Evolutionary conservation across 2,797 vertebrate genomes (phyloP), one percentile per base, ranked within the genome.

Genomic region (Gobionotothen gibberifrons): DNA sequence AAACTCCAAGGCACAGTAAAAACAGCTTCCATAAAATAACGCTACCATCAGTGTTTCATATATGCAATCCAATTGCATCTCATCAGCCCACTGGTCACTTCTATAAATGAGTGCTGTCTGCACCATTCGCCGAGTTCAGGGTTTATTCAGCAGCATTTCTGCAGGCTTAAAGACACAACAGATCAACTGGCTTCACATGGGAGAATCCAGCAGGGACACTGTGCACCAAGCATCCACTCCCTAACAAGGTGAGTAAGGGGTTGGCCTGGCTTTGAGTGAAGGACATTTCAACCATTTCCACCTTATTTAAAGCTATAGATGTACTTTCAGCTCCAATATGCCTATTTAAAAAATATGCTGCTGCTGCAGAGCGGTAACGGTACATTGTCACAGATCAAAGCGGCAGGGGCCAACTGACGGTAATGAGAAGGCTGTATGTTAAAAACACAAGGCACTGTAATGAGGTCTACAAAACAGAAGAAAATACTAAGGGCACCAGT

Each of bases 41-140:
- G 82, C 87, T 85, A 84, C 84, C 79, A 88, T 90, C 89, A 89
- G 80, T 85, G 84, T 81, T 89, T 89, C 73, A 83, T 74, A 90
- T 90, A 89, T 85, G 90, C 89, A 90, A 90, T 92, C 89, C 89
- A 91, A 91, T 90, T 83, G 90, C 89, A 92, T 90, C 87, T 91
- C 87, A 88, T 92, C 85, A 92, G 87, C 78, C 74, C 71, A 70
- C 70, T 67, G 81, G 85, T 90, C 88, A 84, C 77, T 85, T 80
- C 80, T 69, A 85, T 87, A 74, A 87, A 88, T 87, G 57, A 78
- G 56, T 62, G 68, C 80, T 82, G 83, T 83, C 84, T 62, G 78
- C 76, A 85, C 75, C 42, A 65, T 63, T 72, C 72, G 59, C 71
- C 9, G 19, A 80, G 69, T 68, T 83, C 79, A 52, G 74, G 43